Evolutionary conservation across 1,140 invertebrate species (phyloP).

Genomic region (Pseudachorutes palmiensis): DNA sequence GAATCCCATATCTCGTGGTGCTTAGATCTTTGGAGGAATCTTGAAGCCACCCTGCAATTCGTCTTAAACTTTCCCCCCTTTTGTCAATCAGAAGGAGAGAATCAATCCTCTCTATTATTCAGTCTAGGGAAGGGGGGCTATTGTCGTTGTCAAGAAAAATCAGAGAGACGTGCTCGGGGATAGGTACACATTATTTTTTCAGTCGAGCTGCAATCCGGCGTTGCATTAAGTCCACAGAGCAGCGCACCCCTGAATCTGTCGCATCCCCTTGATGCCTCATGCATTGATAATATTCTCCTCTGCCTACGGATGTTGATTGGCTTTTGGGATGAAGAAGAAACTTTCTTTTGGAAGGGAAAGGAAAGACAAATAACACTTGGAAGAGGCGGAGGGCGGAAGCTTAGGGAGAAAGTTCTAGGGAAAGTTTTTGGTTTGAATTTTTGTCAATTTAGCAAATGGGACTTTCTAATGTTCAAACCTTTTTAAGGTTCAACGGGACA

Average conservation of each 20-base stretch:
- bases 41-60: neutral
- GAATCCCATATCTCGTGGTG: slow-evolving; percentile 5
- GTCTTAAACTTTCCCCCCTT: slow-evolving; percentile 23
- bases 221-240: neutral
- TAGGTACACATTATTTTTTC: neutral
- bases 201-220: neutral
- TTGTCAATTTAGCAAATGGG: slow-evolving; percentile 12
- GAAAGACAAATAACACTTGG: slow-evolving; percentile 8
- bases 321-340: slow-evolving; percentile 8
- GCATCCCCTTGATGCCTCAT: neutral
- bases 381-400: neutral
- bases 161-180: neutral
- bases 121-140: neutral
- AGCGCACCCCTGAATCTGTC: neutral
- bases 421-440: neutral
- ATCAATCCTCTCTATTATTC: slow-evolving; percentile 31
- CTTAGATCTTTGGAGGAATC: slow-evolving; percentile 1
- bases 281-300: slow-evolving; percentile 2
- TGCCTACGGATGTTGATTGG: neutral
- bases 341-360: neutral
- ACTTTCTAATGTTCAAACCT: neutral
- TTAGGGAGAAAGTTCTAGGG: neutral
- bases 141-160: slow-evolving; percentile 6
- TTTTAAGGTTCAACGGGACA: neutral
- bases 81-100: slow-evolving; percentile 9